Evolutionary conservation across 2,888 invertebrate species (phyloP).

Genomic region (Dasysyrphus tricinctus): DNA sequence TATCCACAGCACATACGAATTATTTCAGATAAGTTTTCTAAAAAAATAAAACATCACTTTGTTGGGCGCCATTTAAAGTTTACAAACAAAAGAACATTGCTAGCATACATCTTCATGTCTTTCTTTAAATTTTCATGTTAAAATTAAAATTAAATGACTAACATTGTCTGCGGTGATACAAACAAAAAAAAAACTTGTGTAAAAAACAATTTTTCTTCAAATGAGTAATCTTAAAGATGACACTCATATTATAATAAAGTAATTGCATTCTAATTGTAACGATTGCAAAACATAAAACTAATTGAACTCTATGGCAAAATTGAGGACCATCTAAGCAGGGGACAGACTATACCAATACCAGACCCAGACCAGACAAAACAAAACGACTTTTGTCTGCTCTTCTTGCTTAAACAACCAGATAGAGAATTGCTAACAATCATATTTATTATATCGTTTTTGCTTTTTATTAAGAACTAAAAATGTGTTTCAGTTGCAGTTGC

Average conservation of each 20-base stretch:
- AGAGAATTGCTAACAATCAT: conserved; percentile 33
- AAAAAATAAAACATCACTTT: neutral
- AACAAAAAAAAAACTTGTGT: neutral
- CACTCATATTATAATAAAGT: conserved; percentile 21
- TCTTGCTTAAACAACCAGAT: conserved; percentile 26
- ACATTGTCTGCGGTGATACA: neutral
- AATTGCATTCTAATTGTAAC: conserved; percentile 38
- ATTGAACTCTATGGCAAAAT: conserved; percentile 47
- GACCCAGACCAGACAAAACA: conserved; percentile 37
- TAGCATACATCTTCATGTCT: neutral
- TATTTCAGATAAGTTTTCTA: neutral
- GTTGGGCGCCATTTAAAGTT: conserved; percentile 12
- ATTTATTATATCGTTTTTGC: conserved; percentile 28
- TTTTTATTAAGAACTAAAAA: conserved; percentile 44
- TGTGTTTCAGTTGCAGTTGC: conserved; percentile 7
- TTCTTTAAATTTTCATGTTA: neutral
- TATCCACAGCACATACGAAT: neutral
- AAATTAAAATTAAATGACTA: conserved; percentile 7
- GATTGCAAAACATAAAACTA: conserved; percentile 37
- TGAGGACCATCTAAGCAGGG: conserved; percentile 47
- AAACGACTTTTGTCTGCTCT: conserved; percentile 44
- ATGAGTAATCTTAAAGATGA: conserved; percentile 17
- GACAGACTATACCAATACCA: neutral
- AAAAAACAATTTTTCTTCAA: neutral
- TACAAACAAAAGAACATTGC: neutral